Percentiles rank a stretch among this genome's conserved stretches.
phyloP scores from a whole-genome alignment of 92 coral and sea anemone genomes.

The Epizoanthus illoricatus region DNA sequence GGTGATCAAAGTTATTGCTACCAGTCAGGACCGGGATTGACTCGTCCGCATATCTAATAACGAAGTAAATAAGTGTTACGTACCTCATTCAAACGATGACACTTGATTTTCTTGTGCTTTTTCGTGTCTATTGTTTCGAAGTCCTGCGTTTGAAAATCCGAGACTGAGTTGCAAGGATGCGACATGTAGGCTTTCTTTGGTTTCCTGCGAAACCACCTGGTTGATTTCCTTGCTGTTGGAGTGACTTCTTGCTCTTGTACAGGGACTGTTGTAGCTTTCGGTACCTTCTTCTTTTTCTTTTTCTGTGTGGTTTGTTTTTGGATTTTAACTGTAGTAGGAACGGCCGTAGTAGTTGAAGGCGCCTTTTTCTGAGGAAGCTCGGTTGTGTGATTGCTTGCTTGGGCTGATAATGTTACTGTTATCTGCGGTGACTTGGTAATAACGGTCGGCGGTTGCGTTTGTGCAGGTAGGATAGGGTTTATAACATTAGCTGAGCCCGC shows the following conservation, averaged over 20 bases:
- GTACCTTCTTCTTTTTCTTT: background rate
- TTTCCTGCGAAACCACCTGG: background rate
- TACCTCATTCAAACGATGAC: conserved; percentile 37
- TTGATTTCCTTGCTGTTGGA: background rate
- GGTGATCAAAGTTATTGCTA: no score
- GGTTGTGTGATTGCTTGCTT: background rate
- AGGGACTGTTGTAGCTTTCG: background rate
- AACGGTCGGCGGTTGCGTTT: background rate
- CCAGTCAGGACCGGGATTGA: no score
- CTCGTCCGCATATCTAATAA: no score
- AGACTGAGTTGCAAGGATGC: conserved; percentile 20
- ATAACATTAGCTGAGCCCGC: background rate
- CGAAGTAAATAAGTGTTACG: no score
- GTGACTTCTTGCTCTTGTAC: background rate
- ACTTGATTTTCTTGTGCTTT: conserved; percentile 8
- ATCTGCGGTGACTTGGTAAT: background rate
- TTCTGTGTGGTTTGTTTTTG: no score
- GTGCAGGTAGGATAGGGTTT: conserved; percentile 21
- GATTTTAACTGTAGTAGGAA: no score
- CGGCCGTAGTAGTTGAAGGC: background rate
- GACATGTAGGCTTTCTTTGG: background rate
- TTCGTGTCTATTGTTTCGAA: conserved; percentile 15
- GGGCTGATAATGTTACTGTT: background rate
- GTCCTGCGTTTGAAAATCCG: conserved; percentile 18
- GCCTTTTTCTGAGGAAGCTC: background rate